Percentiles rank a stretch among this genome's conserved stretches.
phyloP scores from a whole-genome alignment of 2,113 vertebrate genomes.

The Solenodon paradoxus region DNA sequence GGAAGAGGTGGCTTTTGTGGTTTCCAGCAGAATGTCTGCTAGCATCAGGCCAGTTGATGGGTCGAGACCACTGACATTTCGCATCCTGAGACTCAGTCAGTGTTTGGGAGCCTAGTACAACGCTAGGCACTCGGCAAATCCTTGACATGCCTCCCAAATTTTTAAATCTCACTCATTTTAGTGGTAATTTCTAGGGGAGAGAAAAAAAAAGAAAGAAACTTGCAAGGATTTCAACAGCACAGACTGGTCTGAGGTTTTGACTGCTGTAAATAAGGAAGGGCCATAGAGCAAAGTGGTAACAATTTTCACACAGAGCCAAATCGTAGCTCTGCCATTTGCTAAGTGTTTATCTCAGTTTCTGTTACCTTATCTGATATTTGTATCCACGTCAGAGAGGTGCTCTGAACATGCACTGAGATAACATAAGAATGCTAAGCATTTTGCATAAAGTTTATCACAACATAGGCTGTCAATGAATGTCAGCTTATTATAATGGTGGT shows the following conservation, averaged over 20 bases:
- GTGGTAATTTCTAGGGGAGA: not conserved
- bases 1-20: not conserved
- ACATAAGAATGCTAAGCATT: not conserved
- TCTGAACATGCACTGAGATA: not conserved
- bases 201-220: not conserved
- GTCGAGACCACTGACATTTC: not conserved
- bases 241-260: not conserved
- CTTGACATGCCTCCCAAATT: not conserved
- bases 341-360: not conserved
- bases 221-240: not conserved
- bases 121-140: not conserved
- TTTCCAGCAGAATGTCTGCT: not conserved
- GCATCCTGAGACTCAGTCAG: not conserved
- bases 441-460: not conserved
- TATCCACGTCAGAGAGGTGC: not conserved
- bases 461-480: not conserved
- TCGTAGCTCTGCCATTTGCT: not conserved
- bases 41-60: rapidly evolving
- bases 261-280: not conserved
- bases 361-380: not conserved
- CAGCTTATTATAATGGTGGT: not conserved
- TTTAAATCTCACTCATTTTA: not conserved
- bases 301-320: not conserved
- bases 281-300: not conserved
- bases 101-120: not conserved